A percentile compares a stretch with the other conserved stretches of the same genome.
These are phyloP conservation scores for Pasiphila rectangulata DNA, from an alignment of 2,888 invertebrate species.

Conservation along the genomic window DNA sequence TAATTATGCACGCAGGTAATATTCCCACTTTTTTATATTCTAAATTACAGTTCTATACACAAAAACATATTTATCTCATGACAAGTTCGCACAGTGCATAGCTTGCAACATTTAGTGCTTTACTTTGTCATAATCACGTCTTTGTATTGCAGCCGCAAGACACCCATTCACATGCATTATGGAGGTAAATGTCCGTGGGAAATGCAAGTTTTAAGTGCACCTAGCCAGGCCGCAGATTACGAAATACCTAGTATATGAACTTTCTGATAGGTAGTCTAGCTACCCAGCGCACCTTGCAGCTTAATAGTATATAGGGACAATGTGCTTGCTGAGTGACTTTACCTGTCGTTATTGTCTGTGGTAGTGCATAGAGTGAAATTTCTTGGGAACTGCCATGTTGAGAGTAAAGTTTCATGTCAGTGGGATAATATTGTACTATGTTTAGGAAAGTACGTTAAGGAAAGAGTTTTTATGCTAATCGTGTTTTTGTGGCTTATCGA, in stretches of 20 bases:
- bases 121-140: conserved; percentile 37
- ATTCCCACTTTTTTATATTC: no score
- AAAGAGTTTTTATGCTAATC: no score
- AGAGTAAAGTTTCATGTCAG: no score
- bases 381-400: background rate
- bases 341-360: conserved; percentile 9
- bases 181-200: conserved; percentile 26
- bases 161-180: conserved; percentile 33
- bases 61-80: background rate
- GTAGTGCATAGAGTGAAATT: background rate
- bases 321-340: conserved; percentile 22
- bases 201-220: conserved; percentile 32
- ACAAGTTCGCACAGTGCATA: conserved; percentile 12
- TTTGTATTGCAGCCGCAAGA: conserved; percentile 29
- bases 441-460: no score
- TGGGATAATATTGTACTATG: no score
- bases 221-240: conserved; percentile 10
- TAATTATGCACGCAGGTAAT: no score
- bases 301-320: background rate
- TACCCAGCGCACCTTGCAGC: background rate
- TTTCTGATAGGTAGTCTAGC: no score
- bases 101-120: conserved; percentile 27
- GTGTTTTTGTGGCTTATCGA: no score
- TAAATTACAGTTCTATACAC: conserved; percentile 13
- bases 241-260: no score